phyloP scores from a whole-genome alignment of 2,888 invertebrate species.

The Hedya salicella region DNA sequence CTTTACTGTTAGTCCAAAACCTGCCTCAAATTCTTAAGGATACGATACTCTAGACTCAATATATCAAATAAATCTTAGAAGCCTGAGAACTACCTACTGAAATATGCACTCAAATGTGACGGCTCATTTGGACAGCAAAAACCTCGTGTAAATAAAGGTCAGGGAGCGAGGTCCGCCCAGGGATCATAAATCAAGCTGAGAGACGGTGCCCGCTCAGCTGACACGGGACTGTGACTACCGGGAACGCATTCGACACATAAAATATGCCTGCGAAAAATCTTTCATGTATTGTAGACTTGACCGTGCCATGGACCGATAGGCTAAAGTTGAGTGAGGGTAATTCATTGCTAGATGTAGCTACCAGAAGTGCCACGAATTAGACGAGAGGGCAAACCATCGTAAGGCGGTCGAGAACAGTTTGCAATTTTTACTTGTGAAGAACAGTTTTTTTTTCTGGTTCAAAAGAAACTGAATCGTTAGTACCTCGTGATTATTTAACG shows the following conservation, averaged over 20 bases:
- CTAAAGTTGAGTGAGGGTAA: too few species aligned
- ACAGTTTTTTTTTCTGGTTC: too few species aligned
- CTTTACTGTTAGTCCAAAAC: not conserved
- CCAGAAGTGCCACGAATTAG: too few species aligned
- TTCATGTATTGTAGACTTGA: too few species aligned
- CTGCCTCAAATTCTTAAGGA: not conserved
- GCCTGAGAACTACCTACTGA: constrained; percentile 20
- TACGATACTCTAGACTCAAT: not conserved
- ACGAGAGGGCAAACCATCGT: too few species aligned
- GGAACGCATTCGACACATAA: constrained; percentile 2
- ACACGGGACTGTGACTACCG: constrained; percentile 12
- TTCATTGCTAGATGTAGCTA: too few species aligned
- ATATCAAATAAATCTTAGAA: not conserved
- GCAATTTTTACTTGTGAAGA: too few species aligned
- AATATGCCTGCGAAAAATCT: not conserved
- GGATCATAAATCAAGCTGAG: constrained; percentile 37
- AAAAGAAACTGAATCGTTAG: too few species aligned
- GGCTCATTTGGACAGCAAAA: constrained; percentile 33
- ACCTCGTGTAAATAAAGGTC: constrained; percentile 36
- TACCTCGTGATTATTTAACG: too few species aligned
- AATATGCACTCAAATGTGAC: constrained; percentile 32
- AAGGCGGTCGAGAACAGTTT: too few species aligned
- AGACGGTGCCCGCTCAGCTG: constrained; percentile 23
- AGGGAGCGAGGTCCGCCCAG: constrained; percentile 29
- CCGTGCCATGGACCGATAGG: too few species aligned